Evolutionary conservation across 2,797 vertebrate species (phyloP), one percentile per base, ranked within the genome.

Genomic region (Danio kyathit): DNA sequence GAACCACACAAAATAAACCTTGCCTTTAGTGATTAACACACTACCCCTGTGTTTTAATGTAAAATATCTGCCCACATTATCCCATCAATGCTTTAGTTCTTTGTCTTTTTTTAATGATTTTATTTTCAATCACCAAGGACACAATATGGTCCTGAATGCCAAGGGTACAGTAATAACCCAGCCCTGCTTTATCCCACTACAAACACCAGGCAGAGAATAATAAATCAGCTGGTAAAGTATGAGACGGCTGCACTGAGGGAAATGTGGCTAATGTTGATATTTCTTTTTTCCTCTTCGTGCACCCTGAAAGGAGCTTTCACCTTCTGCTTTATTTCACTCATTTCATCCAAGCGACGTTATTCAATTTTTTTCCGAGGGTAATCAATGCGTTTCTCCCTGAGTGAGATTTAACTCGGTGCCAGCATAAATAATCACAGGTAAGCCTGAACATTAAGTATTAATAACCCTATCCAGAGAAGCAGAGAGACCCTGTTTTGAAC

Each of bases 371-470:
- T 76, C n/a, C 29, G 43, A 43, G 44, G 21, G 13, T 63, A 73
- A 76, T 80, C 76, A 52, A 83, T 79, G 65, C 41, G 38, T 70
- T 83, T 71, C 51, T 51, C 38, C 76, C 17, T 54, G 48, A 52
- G 64, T 69, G 40, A 76, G 73, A 52, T 75, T 76, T 64, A 76
- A 76, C 61, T 57, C 2, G 4, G 40, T 56, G 60, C 19, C 14
- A 41, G 65, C n/a, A 83, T 82, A 74, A 73, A 85, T 83, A 82
- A 74, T 74, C 69, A 21, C 61, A 60, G 66, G 72, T 69, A 19
- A 17, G n/a, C 46, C 16, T 12, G 61, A 29, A 43, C 71, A 76
- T 85, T 73, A 80, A 80, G 66, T 49, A 73, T 85, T 76, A 61
- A 85, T 63, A 63, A 76, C 40, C 7, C 46, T 52, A 41, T 75